Evolutionary conservation across 2,797 vertebrate species (phyloP).

Genomic region (Silurus aristotelis): DNA sequence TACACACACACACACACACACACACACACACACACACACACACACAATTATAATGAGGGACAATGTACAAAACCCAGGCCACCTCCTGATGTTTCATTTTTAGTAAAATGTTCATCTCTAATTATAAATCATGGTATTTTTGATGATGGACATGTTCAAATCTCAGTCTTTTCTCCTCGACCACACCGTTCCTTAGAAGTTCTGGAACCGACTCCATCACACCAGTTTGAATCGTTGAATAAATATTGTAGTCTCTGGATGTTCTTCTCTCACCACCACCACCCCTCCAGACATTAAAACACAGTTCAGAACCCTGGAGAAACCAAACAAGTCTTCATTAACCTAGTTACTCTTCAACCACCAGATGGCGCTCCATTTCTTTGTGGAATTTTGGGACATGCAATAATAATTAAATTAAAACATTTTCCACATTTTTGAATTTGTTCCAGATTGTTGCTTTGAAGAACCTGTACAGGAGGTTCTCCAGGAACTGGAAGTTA

Average conservation of each 20-base stretch:
- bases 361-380: constrained; percentile 20
- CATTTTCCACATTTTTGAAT: neutral
- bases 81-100: neutral
- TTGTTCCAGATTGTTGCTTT: neutral
- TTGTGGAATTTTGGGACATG: neutral
- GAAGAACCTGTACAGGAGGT: no score
- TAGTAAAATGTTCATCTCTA: neutral
- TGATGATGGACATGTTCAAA: neutral
- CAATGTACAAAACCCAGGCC: neutral
- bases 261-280: no score
- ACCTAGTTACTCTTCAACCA: neutral
- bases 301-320: neutral
- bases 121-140: neutral
- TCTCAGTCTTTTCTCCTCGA: no score
- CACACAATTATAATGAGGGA: neutral
- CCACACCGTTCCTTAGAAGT: no score
- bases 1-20: neutral
- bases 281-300: neutral
- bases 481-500: neutral
- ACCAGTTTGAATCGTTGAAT: no score
- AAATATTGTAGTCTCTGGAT: no score
- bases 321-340: neutral
- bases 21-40: neutral
- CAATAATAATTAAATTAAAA: neutral
- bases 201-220: no score